Evolutionary conservation across 2,888 invertebrate species (phyloP).

Genomic region (Pandemis cinnamomeana): DNA sequence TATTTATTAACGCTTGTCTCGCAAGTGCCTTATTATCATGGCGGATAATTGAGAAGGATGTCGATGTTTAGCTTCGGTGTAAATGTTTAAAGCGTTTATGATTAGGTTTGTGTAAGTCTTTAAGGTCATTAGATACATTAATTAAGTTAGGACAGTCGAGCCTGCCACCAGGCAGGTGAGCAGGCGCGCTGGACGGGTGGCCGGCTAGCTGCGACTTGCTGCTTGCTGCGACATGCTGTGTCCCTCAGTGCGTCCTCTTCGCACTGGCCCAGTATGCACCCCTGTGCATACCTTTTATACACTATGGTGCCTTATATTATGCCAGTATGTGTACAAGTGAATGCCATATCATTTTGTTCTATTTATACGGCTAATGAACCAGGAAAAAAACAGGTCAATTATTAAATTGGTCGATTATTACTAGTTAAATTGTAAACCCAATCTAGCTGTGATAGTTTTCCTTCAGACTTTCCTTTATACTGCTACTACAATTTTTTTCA

Average conservation of each 20-base stretch:
- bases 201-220: background rate
- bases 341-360: no score
- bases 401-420: no score
- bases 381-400: no score
- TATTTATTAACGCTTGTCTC: constrained; percentile 29
- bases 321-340: no score
- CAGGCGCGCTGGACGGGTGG: background rate
- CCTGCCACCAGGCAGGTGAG: background rate
- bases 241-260: background rate
- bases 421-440: no score
- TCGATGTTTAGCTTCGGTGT: background rate
- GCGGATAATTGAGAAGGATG: constrained; percentile 11
- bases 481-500: no score
- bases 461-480: no score
- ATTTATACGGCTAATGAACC: no score
- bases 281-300: no score
- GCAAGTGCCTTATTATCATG: constrained; percentile 11
- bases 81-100: constrained; percentile 7
- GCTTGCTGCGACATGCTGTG: background rate
- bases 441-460: no score
- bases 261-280: background rate
- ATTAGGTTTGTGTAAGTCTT: background rate
- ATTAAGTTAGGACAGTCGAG: background rate
- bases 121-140: background rate
- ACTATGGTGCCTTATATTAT: no score